Base-by-base conservation (phyloP, 2,113 vertebrate species). In the Atlantisia rogersi region DNA sequence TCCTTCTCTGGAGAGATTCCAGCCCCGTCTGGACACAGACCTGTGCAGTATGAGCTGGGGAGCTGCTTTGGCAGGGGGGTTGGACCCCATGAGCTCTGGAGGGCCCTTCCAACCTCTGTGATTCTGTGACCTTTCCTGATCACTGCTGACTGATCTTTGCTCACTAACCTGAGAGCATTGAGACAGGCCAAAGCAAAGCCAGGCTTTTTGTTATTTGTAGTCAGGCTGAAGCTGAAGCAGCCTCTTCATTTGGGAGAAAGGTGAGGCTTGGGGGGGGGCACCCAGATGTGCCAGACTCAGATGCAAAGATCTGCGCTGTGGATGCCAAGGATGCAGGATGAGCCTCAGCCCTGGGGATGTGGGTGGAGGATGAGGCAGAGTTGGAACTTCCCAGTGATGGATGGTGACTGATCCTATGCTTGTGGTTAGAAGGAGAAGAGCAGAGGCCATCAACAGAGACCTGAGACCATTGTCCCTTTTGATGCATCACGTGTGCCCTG, bases 201-300 rank as follows among this genome's bases (percentile, higher is more conserved):
- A 56, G 39, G 68, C 3, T 44, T 64, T 79, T 42, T 0, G 0
- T 50, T 11, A 32, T 29, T n/a, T 24, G 4, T 31, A 50, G 46
- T 3, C 29, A 20, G 77, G 25, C 9, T 74, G 85, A 88, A 74
- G 52, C 9, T 53, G 82, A 31, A 88, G 48, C 3, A 67, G 26
- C 5, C 3, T 90, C 75, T 55, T 82, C n/a, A 75, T 90, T 32
- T 71, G 79, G 75, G 52, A 63, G 52, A 52, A 75, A 40, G 37
- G 39, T 4, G 55, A 78, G 24, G 46, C n/a, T 18, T 90, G 35
- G 35, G 35, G 35, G 35, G 35, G 35, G 35, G 35, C 35, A 35
- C 35, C 35, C 35, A 12, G 16, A 32, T 8, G 29, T 40, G 15
- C 12, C 1, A 2, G 48, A 29, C 32, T 86, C 14, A 12, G 68